Evolutionary conservation across 64 coral and sea anemone genomes (phyloP).

Genomic region (Montipora sp.): DNA sequence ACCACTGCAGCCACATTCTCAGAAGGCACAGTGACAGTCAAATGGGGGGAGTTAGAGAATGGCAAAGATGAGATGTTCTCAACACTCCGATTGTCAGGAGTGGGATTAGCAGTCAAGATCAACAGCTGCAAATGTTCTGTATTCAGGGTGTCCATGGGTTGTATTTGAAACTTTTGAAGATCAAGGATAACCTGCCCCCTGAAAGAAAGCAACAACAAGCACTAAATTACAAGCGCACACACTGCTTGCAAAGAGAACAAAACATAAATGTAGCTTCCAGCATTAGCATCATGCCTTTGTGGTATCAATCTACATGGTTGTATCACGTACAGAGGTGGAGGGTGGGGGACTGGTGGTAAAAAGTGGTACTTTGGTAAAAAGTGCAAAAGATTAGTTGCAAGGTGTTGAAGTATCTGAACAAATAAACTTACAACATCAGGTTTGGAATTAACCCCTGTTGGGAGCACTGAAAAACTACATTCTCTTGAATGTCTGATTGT

Average conservation of each 20-base stretch:
- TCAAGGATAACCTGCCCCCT: conserved; percentile 23
- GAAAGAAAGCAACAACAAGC: neutral
- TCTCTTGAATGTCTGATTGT: too few species aligned
- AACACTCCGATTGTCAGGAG: neutral
- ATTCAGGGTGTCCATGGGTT: conserved; percentile 20
- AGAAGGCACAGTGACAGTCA: neutral
- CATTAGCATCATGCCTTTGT: too few species aligned
- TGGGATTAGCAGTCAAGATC: conserved; percentile 9
- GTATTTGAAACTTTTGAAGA: conserved; percentile 42
- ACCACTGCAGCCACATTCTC: neutral
- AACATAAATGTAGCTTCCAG: too few species aligned
- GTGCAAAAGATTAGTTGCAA: too few species aligned
- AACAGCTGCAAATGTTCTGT: conserved; percentile 36
- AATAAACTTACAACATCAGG: too few species aligned
- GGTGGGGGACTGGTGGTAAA: too few species aligned
- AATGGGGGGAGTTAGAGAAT: neutral
- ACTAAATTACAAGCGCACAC: neutral
- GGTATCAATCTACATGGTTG: too few species aligned
- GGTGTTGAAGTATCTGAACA: too few species aligned
- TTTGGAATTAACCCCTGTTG: too few species aligned
- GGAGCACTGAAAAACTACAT: too few species aligned
- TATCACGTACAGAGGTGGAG: too few species aligned
- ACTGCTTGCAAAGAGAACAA: neutral
- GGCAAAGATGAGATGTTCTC: neutral
- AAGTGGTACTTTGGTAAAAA: too few species aligned